These are phyloP conservation scores for Equus przewalskii DNA, from an alignment of 2,113 vertebrate species.

Conservation along the genomic window DNA sequence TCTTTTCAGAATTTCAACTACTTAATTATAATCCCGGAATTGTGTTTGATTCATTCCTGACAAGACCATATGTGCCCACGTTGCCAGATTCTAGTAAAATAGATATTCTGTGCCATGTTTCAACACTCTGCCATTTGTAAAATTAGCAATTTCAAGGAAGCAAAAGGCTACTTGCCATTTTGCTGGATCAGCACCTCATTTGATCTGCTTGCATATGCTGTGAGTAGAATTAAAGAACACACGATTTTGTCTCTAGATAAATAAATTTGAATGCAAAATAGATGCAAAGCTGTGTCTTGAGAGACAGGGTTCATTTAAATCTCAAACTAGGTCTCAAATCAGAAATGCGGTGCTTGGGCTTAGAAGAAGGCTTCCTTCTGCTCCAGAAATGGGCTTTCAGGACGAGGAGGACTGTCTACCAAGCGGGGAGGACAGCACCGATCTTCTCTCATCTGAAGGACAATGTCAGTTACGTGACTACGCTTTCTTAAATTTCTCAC, in stretches of 20 bases:
- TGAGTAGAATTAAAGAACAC: conserved; percentile 79
- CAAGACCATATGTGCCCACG: conserved; percentile 80
- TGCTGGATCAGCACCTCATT: conserved; percentile 80
- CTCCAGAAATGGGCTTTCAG: conserved; percentile 56
- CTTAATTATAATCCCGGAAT: conserved; percentile 80
- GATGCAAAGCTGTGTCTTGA: conserved; percentile 80
- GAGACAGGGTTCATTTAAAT: conserved; percentile 80
- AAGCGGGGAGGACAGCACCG: not conserved
- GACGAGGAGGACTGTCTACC: not conserved
- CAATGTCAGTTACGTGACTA: not conserved
- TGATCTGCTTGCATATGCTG: conserved; percentile 71
- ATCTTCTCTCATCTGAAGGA: conserved; percentile 34
- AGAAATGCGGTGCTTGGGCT: conserved; percentile 40
- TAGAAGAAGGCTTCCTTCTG: conserved; percentile 63
- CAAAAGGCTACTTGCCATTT: conserved; percentile 80
- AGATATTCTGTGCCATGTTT: conserved; percentile 78
- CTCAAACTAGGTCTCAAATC: conserved; percentile 70
- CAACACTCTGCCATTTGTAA: conserved; percentile 80
- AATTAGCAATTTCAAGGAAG: conserved; percentile 83
- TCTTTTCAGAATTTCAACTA: conserved; percentile 73
- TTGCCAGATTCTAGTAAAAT: conserved; percentile 79
- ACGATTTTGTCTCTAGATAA: conserved; percentile 78
- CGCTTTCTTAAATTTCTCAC: conserved; percentile 26
- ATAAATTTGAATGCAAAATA: conserved; percentile 80
- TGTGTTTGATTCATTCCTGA: conserved; percentile 77